Evolutionary conservation across 1,140 invertebrate genomes (phyloP), one percentile per base, ranked within the genome.

Genomic region (Scaptomyza pallida): DNA sequence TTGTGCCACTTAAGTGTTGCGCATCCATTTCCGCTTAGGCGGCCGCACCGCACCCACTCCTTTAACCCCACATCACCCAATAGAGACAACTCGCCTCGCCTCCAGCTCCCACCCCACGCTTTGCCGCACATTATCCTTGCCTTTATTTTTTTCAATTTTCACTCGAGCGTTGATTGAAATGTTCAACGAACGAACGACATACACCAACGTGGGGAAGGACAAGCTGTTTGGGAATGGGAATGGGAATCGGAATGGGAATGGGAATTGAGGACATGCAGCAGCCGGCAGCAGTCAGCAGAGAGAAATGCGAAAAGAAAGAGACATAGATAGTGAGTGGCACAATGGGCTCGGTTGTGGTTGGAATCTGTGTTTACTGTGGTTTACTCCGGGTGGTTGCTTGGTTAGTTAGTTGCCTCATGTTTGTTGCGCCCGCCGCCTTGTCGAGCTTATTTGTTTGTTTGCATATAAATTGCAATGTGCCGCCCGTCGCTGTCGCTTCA

Each of bases 161-260:
- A 86, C 81, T 85, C 78, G 82, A 88, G 78, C 81, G 81, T 88
- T 86, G 81, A 86, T 86, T 86, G 81, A 86, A 86, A 86, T 86
- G 81, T 88, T 86, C 77, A 77, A 50, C 82, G 73, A 82, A 70
- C 78, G 43, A 75, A 62, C 57, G 35, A 75, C 37, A 48, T 54
- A 60, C 1, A 10, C 10, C 17, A 17, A 17, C 3, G 45, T 15
- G 9, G 0, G 8, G 16, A 33, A 21, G 45, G 40, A 43, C 50
- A 30, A 59, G 16, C 19, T n/a, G n/a, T n/a, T n/a, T 52, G 3
- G 37, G 62, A 33, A 40, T 44, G 50, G 41, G 40, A 8, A 4
- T 35, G 12, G 43, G 33, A 12, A 35, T 41, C n/a, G n/a, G 19
- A 15, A 10, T 35, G 64, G 16, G 44, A 21, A 37, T 47, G 43